These are phyloP conservation scores for Drosophila varians DNA, from an alignment of 1,140 invertebrate genomes.

Conservation along the genomic window DNA sequence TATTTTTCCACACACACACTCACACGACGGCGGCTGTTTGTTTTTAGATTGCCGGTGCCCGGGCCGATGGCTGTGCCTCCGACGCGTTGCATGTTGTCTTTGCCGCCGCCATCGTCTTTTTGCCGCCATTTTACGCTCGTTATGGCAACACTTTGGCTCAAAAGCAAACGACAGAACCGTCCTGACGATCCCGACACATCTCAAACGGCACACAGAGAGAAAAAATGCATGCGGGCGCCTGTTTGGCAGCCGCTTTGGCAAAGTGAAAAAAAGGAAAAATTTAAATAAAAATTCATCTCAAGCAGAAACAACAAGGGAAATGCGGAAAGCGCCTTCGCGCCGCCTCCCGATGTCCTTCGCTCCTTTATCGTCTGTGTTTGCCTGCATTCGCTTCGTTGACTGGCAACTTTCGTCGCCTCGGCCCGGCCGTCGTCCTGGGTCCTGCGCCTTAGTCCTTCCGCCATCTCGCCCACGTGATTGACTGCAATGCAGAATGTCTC, in stretches of 20 bases:
- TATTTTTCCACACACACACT: conserved; percentile 60
- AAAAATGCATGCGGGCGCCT: conserved; percentile 41
- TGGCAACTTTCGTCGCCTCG: conserved; percentile 74
- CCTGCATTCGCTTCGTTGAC: conserved; percentile 74
- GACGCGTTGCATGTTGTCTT: conserved; percentile 61
- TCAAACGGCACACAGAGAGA: conserved; percentile 57
- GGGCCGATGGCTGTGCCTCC: background rate
- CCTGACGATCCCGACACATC: conserved; percentile 47
- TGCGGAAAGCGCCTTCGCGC: conserved; percentile 74
- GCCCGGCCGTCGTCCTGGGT: conserved; percentile 33
- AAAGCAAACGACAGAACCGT: conserved; percentile 68
- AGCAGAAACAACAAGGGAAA: conserved; percentile 79
- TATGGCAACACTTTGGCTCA: conserved; percentile 81
- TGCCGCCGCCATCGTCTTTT: conserved; percentile 58
- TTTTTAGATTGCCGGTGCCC: conserved; percentile 65
- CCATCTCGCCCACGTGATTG: conserved; percentile 59
- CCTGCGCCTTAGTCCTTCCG: background rate
- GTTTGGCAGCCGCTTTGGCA: conserved; percentile 13
- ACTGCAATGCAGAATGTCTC: conserved; percentile 70
- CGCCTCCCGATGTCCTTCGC: background rate
- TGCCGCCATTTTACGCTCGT: conserved; percentile 81
- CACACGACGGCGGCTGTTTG: conserved; percentile 54
- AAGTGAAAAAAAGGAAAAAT: conserved; percentile 18
- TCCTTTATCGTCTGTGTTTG: conserved; percentile 66
- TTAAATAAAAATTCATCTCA: conserved; percentile 63